Evolutionary conservation across 1,140 invertebrate species (phyloP).

Genomic region (Hyphantria cunea): DNA sequence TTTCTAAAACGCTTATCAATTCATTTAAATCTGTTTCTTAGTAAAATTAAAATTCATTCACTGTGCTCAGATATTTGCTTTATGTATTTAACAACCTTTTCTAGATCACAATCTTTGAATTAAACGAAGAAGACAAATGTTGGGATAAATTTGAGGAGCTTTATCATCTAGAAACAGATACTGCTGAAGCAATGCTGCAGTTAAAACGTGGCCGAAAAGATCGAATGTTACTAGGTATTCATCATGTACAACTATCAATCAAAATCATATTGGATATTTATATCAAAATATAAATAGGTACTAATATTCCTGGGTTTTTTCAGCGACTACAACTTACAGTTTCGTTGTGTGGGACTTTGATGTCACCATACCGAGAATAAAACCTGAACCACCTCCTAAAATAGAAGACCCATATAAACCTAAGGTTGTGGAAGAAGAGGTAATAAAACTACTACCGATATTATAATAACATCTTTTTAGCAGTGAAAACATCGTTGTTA

Average conservation of each 20-base stretch:
- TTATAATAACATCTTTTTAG: too few relatives aligned
- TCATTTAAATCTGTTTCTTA: too few relatives aligned
- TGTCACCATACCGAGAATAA: slow-evolving; percentile 65
- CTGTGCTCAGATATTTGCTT: too few relatives aligned
- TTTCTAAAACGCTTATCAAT: too few relatives aligned
- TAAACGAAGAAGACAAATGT: slow-evolving; percentile 76
- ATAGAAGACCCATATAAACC: slow-evolving; percentile 36
- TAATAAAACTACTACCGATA: slow-evolving; percentile 14
- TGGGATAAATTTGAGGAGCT: slow-evolving; percentile 85
- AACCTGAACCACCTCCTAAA: slow-evolving; percentile 46
- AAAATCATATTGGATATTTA: too few relatives aligned
- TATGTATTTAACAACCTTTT: slow-evolving; percentile 2
- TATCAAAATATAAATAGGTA: too few relatives aligned
- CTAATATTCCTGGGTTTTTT: slow-evolving; percentile 11
- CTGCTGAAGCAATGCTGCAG: slow-evolving; percentile 89
- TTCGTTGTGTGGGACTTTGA: slow-evolving; percentile 78
- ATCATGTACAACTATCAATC: background rate
- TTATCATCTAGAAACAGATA: slow-evolving; percentile 85
- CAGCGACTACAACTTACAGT: slow-evolving; percentile 88
- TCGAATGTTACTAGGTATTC: slow-evolving; percentile 87
- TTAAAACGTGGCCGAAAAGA: slow-evolving; percentile 92
- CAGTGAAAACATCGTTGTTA: background rate
- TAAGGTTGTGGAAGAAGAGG: slow-evolving; percentile 53
- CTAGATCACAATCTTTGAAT: slow-evolving; percentile 71
- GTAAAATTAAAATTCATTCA: too few relatives aligned